A percentile compares a stretch with the other conserved stretches of the same genome.
Conservation (phyloP, 64 coral and sea anemone genomes). For the Anthopleura sola region DNA sequence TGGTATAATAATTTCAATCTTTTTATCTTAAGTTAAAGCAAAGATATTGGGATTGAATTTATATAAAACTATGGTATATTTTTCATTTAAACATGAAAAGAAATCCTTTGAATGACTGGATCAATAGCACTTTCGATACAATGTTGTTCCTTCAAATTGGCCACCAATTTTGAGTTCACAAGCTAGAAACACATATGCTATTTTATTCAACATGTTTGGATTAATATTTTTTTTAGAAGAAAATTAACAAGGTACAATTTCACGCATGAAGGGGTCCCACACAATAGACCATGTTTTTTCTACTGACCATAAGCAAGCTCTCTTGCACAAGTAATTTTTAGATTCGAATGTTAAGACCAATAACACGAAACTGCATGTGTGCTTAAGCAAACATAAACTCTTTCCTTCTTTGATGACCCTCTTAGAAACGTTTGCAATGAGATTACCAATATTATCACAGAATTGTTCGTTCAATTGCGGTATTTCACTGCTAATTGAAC, state of each 20-base stretch:
- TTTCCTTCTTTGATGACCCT: neutral
- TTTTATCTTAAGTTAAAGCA: neutral
- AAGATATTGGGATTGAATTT: neutral
- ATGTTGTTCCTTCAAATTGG: neutral
- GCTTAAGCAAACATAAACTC: neutral
- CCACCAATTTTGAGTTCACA: neutral
- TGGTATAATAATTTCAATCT: neutral
- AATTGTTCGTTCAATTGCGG: neutral
- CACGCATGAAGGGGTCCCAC: neutral
- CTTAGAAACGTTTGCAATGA: neutral
- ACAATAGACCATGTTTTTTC: neutral
- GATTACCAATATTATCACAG: neutral
- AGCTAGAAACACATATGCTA: neutral
- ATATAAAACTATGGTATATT: neutral
- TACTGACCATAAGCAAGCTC: too few relatives aligned
- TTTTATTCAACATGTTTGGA: neutral
- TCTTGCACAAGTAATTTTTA: neutral
- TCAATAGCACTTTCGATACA: neutral
- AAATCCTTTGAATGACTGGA: neutral
- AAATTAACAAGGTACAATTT: neutral
- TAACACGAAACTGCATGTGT: neutral
- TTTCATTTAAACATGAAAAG: neutral
- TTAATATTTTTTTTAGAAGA: neutral
- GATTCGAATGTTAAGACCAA: neutral
- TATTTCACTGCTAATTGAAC: constrained; percentile 1